Evolutionary conservation across 2,113 vertebrate species (phyloP).

Genomic region (Rhynchomys soricoides): DNA sequence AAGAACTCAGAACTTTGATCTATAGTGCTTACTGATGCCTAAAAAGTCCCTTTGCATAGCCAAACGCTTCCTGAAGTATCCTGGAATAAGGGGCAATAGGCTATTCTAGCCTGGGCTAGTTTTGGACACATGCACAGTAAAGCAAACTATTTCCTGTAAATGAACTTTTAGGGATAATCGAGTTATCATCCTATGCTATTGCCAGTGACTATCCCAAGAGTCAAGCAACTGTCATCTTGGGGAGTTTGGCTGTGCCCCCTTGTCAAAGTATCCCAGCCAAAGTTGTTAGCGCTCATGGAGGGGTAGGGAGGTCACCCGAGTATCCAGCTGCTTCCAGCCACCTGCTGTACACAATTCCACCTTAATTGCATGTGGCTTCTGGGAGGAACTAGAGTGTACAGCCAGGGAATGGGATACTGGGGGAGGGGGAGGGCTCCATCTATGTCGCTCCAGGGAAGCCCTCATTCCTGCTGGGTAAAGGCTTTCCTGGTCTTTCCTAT

Average conservation of each 20-base stretch:
- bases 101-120: background rate
- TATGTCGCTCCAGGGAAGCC: background rate
- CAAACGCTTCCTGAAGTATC: background rate
- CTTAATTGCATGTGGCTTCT: background rate
- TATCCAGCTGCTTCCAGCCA: background rate
- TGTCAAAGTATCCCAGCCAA: too few species aligned
- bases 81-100: background rate
- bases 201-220: too few species aligned
- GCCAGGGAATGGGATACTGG: too few species aligned
- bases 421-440: fast-evolving
- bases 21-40: background rate
- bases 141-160: background rate
- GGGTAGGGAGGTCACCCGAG: background rate
- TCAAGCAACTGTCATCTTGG: background rate
- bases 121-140: background rate
- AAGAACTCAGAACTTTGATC: background rate
- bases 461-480: background rate
- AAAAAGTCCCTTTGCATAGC: background rate
- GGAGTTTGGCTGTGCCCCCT: too few species aligned
- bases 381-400: background rate
- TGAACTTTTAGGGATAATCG: background rate
- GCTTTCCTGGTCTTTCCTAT: background rate
- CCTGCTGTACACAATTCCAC: background rate
- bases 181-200: background rate
- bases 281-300: background rate